Base-by-base conservation (phyloP, 64 coral and sea anemone genomes). In the Montipora efflorescens region DNA sequence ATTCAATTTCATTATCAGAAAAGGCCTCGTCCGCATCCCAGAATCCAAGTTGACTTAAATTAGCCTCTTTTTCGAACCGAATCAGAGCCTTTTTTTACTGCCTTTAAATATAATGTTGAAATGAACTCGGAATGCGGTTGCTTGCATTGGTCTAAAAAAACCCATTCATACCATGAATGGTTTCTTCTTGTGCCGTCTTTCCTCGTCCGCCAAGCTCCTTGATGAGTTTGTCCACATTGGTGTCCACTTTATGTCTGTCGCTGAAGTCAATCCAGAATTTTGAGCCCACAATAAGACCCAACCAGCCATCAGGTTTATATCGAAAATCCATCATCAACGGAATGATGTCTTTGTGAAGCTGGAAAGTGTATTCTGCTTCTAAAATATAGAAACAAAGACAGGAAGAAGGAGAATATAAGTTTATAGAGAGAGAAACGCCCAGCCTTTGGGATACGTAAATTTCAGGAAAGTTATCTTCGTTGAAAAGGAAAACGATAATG, bases 231-330 rank as follows among this genome's bases (percentile, higher is more conserved):
- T 91, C 67, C 0, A 73, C 18, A 20, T 85, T 97, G 44, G 55
- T 48, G 25, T 97, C 92, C 14, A 97, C 13, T 87, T 73, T 87
- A 15, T 94, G 88, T 72, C 68, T 70, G 13, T 91, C 92, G 22
- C 57, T 76, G 59, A 97, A 97, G 57, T 97, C 95, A 83, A 97
- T 91, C 95, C 95, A 97, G 46, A 97, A 90, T 83, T 94, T 94
- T 11, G 92, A 71, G 8, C 92, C 92, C 78, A 94, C 22, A 4
- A 94, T 94, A 48, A 94, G 73, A 19, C 92, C 92, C 10, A 94
- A 87, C 92, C 92, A 94, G 18, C 92, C 92, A 20, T 89, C 78
- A 62, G 92, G 92, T 82, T 67, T 88, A 67, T 94, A 94, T 70
- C 81, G 82, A 20, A 18, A 57, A 25, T 94, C 92, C 87, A 94